Conservation (phyloP, 1,140 invertebrate genomes). For the Plutomurus gul region DNA sequence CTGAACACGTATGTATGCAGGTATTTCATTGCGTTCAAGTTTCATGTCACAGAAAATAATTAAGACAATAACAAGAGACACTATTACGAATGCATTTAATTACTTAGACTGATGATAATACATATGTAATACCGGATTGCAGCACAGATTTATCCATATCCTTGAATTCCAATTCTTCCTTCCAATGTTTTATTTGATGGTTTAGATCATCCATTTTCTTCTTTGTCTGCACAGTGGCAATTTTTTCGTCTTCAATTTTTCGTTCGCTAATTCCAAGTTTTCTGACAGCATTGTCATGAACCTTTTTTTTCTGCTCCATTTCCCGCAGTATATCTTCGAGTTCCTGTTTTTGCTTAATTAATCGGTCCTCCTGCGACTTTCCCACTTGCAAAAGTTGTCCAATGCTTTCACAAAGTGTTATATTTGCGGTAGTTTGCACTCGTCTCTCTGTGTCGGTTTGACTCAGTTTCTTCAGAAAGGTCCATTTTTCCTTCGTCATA, state of each 20-base stretch:
- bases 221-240: background rate
- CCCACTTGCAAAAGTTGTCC: conserved; percentile 1
- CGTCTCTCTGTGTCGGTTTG: conserved; percentile 35
- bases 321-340: conserved; percentile 23
- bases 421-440: conserved; percentile 40
- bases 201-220: conserved; percentile 34
- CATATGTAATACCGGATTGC: background rate
- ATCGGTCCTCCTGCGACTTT: conserved; percentile 12
- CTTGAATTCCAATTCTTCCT: conserved; percentile 41
- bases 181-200: conserved; percentile 42
- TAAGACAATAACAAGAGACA: too few species aligned
- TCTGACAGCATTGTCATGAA: background rate
- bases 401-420: conserved; percentile 38
- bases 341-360: conserved; percentile 18
- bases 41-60: too few species aligned
- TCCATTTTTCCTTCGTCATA: conserved; percentile 5
- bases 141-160: background rate
- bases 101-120: too few species aligned
- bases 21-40: background rate
- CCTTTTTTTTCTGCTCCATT: conserved; percentile 19
- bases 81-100: too few species aligned
- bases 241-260: background rate
- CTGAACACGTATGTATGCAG: background rate
- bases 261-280: conserved; percentile 18
- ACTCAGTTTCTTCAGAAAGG: conserved; percentile 27